Conservation (phyloP, 2,113 vertebrate genomes). For the Muntiacus muntjak region DNA sequence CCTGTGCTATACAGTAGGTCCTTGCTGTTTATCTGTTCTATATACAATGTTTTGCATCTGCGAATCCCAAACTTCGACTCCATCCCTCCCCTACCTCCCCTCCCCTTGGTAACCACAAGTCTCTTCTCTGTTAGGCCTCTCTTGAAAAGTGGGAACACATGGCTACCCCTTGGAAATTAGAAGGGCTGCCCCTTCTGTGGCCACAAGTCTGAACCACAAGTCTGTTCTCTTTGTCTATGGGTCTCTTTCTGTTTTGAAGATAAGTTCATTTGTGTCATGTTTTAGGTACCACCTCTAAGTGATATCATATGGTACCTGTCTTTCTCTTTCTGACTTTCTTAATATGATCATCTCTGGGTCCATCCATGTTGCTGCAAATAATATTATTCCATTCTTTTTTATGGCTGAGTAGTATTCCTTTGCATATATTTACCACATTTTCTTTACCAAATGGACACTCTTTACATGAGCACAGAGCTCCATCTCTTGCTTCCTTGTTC, state of each 20-base stretch:
- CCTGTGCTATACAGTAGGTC: background rate
- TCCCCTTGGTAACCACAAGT: background rate
- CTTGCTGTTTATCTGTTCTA: background rate
- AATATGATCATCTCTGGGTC: background rate
- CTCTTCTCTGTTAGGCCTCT: background rate
- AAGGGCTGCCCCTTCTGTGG: background rate
- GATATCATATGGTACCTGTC: background rate
- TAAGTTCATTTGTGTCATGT: background rate
- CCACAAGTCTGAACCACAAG: background rate
- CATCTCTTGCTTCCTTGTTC: background rate
- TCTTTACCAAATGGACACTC: background rate
- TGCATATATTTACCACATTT: background rate
- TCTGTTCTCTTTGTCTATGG: background rate
- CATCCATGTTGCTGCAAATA: background rate
- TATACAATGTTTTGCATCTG: background rate
- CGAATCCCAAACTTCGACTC: too few relatives aligned
- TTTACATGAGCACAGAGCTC: background rate
- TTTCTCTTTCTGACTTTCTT: background rate
- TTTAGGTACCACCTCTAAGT: background rate
- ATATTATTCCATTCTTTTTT: background rate
- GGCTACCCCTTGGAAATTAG: background rate
- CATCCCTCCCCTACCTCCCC: accelerated
- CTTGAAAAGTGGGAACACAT: background rate
- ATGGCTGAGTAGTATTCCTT: background rate
- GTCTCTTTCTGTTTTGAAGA: background rate